A percentile compares a stretch with the other conserved stretches of the same genome.
phyloP scores from a whole-genome alignment of 2,888 invertebrate genomes.

The Cosmia trapezina region DNA sequence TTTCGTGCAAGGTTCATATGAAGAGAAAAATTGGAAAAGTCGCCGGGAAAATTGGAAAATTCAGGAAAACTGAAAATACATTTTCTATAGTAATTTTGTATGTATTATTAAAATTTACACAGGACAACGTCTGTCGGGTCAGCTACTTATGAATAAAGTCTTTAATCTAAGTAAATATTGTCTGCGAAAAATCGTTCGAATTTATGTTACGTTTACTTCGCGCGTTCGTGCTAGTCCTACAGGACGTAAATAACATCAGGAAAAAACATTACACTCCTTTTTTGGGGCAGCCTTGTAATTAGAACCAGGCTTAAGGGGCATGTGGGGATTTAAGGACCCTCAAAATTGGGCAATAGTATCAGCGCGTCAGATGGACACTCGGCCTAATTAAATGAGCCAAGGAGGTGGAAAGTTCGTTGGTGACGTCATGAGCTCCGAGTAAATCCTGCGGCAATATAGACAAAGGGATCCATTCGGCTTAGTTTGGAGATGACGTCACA shows the following conservation, averaged over 20 bases:
- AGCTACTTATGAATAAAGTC: neutral
- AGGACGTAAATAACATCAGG: neutral
- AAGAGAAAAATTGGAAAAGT: no score
- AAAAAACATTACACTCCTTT: neutral
- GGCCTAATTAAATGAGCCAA: constrained; percentile 48
- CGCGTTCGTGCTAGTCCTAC: neutral
- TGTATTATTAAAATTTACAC: no score
- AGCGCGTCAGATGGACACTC: constrained; percentile 36
- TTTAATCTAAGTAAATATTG: neutral
- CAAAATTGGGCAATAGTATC: constrained; percentile 15
- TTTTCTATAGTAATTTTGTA: no score
- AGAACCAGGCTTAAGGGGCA: neutral
- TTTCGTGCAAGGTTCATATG: no score
- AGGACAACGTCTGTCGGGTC: no score
- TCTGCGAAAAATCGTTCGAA: neutral
- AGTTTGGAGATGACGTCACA: constrained; percentile 45
- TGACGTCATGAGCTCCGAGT: constrained; percentile 40
- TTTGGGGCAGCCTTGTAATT: neutral
- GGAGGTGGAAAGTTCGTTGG: constrained; percentile 35
- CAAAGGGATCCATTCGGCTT: constrained; percentile 45
- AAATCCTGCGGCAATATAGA: constrained; percentile 44
- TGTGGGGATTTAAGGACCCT: constrained; percentile 11
- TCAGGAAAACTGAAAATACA: no score
- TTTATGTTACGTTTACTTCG: neutral
- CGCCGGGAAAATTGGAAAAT: no score